Conservation (phyloP, 2,888 invertebrate species). For the Amphiduros pacificus region DNA sequence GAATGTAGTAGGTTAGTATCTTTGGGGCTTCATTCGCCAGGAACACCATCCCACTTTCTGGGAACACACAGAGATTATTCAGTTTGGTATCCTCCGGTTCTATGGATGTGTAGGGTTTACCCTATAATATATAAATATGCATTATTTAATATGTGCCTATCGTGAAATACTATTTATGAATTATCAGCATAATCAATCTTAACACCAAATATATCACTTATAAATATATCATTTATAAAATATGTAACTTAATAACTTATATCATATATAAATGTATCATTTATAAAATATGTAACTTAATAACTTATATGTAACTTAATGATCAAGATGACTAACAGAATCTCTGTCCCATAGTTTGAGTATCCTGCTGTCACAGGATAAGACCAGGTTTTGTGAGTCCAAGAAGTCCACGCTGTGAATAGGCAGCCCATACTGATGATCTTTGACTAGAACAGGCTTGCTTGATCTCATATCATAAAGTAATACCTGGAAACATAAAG, state of each 20-base stretch:
- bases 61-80: slow-evolving; percentile 90
- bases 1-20: slow-evolving; percentile 92
- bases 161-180: too few species aligned
- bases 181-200: too few species aligned
- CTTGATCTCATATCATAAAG: slow-evolving; percentile 92
- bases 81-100: slow-evolving; percentile 70
- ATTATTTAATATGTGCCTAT: too few species aligned
- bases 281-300: too few species aligned
- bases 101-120: slow-evolving; percentile 90
- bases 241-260: too few species aligned
- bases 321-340: slow-evolving; percentile 65
- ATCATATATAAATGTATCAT: too few species aligned
- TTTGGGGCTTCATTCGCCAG: slow-evolving; percentile 93
- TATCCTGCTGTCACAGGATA: slow-evolving; percentile 56
- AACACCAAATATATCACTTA: too few species aligned
- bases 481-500: slow-evolving; percentile 61
- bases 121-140: too few species aligned
- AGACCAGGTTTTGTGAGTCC: slow-evolving; percentile 45
- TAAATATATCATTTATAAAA: too few species aligned
- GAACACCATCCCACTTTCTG: slow-evolving; percentile 84
- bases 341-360: slow-evolving; percentile 63
- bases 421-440: slow-evolving; percentile 91
- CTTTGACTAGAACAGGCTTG: slow-evolving; percentile 85
- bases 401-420: slow-evolving; percentile 89
- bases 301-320: too few species aligned